Evolutionary conservation across 2,797 vertebrate genomes (phyloP), one percentile per base, ranked within the genome.

Genomic region (Catostomus latipinnis): DNA sequence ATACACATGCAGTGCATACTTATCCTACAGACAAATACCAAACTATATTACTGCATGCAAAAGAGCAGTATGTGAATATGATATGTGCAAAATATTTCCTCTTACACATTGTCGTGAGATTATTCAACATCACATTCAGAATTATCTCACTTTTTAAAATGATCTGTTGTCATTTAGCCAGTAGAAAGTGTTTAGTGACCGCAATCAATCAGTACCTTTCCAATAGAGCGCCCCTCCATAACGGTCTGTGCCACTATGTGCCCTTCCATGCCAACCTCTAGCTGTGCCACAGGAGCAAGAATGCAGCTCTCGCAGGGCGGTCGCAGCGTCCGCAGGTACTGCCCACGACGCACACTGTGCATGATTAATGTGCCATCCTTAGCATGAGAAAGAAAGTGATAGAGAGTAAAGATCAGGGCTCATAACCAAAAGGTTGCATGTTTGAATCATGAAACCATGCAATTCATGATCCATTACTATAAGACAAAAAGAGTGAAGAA

Each of bases 301-400:
- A 95, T 62, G 0, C 88, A 91, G 71, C 85, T 91, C 14, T 96
- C 95, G 0, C 91, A 81, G 0, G 94, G 94, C 0, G 96, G 96
- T 13, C 69, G 88, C 67, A 99, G 87, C 0, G 93, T 94, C 11
- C 95, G 93, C 87, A 98, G 94, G 88, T 96, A 97, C 90, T 97
- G 96, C 0, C 98, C 98, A 66, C 93, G 93, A 43, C 95, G 94
- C 56, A 99, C 83, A 0, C 96, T 96, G 89, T 98, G 97, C 57
- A 98, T 93, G 8, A 97, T 95, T 80, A 99, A 91, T 1, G 96
- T 96, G 82, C 98, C 97, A 0, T 97, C 96, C 97, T 98, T 84
- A 0, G 0, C 34, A 63, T 22, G 16, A 74, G 3, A 68, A 1
- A 22, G 18, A 77, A 43, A 75, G 6, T 54, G 6, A 34, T 34